These are phyloP conservation scores for Allygus modestus DNA, from an alignment of 2,888 invertebrate genomes.

Conservation along the genomic window DNA sequence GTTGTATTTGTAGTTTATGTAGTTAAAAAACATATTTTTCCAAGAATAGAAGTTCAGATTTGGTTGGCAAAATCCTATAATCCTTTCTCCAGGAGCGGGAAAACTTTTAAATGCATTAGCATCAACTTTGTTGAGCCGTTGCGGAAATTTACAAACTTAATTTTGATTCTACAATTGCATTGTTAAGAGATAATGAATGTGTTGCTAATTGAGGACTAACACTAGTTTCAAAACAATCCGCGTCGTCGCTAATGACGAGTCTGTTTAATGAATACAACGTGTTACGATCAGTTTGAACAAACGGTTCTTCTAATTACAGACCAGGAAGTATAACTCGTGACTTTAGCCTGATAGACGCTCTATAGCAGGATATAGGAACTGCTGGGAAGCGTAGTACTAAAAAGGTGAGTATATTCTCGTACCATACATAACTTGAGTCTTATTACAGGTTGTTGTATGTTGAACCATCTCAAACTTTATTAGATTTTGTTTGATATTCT, in stretches of 20 bases:
- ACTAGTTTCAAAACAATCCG: slow-evolving; percentile 7
- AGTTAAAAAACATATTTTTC: no score
- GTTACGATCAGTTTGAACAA: slow-evolving; percentile 7
- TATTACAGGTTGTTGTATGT: no score
- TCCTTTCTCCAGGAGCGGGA: neutral
- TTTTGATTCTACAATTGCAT: slow-evolving; percentile 13
- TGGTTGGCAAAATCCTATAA: neutral
- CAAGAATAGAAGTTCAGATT: neutral
- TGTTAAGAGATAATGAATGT: slow-evolving; percentile 35
- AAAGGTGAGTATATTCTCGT: no score
- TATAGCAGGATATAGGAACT: no score
- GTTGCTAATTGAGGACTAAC: slow-evolving; percentile 19
- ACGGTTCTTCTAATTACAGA: neutral
- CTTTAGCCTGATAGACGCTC: neutral
- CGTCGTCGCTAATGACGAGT: neutral
- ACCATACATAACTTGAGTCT: no score
- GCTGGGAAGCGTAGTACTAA: no score
- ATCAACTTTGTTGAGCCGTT: slow-evolving; percentile 18
- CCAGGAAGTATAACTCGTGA: neutral
- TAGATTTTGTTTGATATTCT: no score
- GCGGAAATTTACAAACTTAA: slow-evolving; percentile 12
- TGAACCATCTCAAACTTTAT: no score
- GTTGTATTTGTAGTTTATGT: no score
- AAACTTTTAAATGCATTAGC: slow-evolving; percentile 30
- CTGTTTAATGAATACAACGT: slow-evolving; percentile 1